Evolutionary conservation across 1,140 invertebrate species (phyloP), one percentile per base, ranked within the genome.

Genomic region (Chrysomallon squamiferum): DNA sequence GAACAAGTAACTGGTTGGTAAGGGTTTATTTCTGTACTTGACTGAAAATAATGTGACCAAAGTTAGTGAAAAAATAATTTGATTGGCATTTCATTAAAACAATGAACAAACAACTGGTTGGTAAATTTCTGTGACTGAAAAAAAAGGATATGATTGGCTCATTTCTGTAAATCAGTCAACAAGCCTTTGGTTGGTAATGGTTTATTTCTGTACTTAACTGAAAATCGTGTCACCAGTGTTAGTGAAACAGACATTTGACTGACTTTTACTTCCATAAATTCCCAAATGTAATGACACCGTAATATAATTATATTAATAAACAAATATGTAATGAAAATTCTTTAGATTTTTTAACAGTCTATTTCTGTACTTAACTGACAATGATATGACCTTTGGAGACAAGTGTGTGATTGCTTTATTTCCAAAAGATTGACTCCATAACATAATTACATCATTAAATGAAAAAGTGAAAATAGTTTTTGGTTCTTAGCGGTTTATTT

Each of bases 41-140:
- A 45, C 20, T 45, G 43, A 45, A 13, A 45, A 20, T 45, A 45
- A 20, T 18, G 15, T 45, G 43, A 20, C 20, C 43, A 2, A 18
- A 3, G 43, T 18, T 18, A 45, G 20, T 13, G 20, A 45, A 13
- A 43, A 45, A 45, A 1, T 18, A n/a, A 11, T 11, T 9, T 45
- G 1, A 13, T 45, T 45, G 9, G 9, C 43, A 45, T 45, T 20
- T 45, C 20, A 2, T 45, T 18, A 45, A 18, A 3, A 45, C 2
- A 2, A 45, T 1, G 1, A 82, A 84, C 66, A 79, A 79, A 66
- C 61, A 71, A 30, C 58, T 76, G 15, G 43, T 82, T 57, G 79
- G 80, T 81, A 45, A 20, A 45, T 20, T 45, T 4, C 15, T 20
- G 15, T 18, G 3, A 45, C 20, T 13, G 15, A 45, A 45, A 18